These are phyloP conservation scores for Orussus abietinus DNA, from an alignment of 1,140 invertebrate species.

Conservation along the genomic window DNA sequence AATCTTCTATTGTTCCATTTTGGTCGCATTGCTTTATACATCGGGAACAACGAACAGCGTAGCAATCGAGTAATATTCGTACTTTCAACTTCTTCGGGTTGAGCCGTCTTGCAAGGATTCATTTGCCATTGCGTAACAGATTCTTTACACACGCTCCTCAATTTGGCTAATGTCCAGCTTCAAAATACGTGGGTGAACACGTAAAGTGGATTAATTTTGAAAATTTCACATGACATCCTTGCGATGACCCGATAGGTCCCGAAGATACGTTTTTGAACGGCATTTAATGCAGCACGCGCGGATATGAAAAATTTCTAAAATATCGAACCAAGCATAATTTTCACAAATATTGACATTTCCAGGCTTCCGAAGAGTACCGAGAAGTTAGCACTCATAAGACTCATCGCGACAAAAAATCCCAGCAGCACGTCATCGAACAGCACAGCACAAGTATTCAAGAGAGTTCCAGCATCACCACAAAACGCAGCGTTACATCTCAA, in stretches of 20 bases:
- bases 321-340: too few relatives aligned
- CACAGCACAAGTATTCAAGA: slow-evolving; percentile 42
- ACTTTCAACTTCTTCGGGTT: too few relatives aligned
- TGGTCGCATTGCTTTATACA: too few relatives aligned
- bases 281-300: too few relatives aligned
- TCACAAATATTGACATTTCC: too few relatives aligned
- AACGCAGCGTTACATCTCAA: slow-evolving; percentile 34
- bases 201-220: background rate
- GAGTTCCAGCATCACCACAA: slow-evolving; percentile 36
- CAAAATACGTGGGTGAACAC: slow-evolving; percentile 27
- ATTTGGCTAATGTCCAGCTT: slow-evolving; percentile 27
- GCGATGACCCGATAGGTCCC: too few relatives aligned
- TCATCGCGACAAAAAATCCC: slow-evolving; percentile 38
- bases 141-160: slow-evolving; percentile 10
- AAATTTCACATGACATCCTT: too few relatives aligned
- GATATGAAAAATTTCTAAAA: too few relatives aligned
- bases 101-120: slow-evolving; percentile 25
- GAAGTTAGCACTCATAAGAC: slow-evolving; percentile 45
- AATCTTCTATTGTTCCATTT: too few relatives aligned
- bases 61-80: too few relatives aligned
- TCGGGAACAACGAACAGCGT: too few relatives aligned
- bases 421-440: slow-evolving; percentile 40
- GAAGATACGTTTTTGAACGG: too few relatives aligned
- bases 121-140: slow-evolving; percentile 26
- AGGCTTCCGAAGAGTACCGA: slow-evolving; percentile 50